phyloP scores from a whole-genome alignment of 2,888 invertebrate genomes.

The Folsomia candida region DNA sequence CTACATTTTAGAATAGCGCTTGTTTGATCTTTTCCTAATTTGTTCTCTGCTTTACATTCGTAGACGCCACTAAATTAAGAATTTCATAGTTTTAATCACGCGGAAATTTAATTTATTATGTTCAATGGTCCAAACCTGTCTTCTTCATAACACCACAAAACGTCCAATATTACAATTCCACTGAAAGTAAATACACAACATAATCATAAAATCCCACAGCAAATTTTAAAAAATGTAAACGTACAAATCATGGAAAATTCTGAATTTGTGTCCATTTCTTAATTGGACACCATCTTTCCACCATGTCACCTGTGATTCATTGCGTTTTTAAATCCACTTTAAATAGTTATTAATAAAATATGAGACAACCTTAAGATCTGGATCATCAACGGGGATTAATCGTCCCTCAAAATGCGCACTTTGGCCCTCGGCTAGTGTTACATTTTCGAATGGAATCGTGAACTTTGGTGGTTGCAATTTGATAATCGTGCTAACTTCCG shows the following conservation, averaged over 20 bases:
- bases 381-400: slow-evolving; percentile 89
- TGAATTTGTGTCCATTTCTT: slow-evolving; percentile 91
- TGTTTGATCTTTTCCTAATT: slow-evolving; percentile 82
- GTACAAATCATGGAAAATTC: slow-evolving; percentile 98
- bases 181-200: too few relatives aligned
- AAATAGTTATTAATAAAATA: not conserved
- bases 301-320: slow-evolving; percentile 74
- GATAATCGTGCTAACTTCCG: slow-evolving; percentile 58
- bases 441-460: slow-evolving; percentile 79
- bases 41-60: slow-evolving; percentile 89
- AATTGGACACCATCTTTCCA: slow-evolving; percentile 88
- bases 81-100: not conserved
- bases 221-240: too few relatives aligned
- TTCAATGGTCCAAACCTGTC: slow-evolving; percentile 53
- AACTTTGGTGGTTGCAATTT: slow-evolving; percentile 76
- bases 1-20: slow-evolving; percentile 80
- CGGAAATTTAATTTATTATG: slow-evolving; percentile 60
- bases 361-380: slow-evolving; percentile 70
- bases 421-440: slow-evolving; percentile 87
- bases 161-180: slow-evolving; percentile 92
- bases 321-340: too few relatives aligned
- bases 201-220: too few relatives aligned
- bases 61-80: slow-evolving; percentile 60
- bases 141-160: slow-evolving; percentile 92
- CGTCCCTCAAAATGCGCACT: slow-evolving; percentile 70